phyloP scores from a whole-genome alignment of 2,113 vertebrate genomes.

The Puma concolor region DNA sequence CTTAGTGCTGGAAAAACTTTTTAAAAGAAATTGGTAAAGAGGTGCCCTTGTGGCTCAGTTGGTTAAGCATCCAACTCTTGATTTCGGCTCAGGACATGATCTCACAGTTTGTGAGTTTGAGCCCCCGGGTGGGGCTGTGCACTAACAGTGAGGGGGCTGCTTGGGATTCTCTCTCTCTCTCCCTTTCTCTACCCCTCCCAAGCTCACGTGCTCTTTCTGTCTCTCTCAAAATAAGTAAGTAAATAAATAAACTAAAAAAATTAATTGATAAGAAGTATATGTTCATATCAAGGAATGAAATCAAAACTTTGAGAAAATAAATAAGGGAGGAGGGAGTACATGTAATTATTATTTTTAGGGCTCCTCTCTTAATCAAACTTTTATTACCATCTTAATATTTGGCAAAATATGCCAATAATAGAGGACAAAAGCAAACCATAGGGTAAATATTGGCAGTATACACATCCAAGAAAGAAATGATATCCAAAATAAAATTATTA shows the following conservation, averaged over 20 bases:
- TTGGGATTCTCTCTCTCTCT: too few relatives aligned
- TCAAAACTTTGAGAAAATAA: background rate
- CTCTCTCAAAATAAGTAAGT: too few relatives aligned
- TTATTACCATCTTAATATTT: slow-evolving; percentile 2
- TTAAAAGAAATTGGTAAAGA: background rate
- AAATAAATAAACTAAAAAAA: background rate
- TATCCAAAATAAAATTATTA: background rate
- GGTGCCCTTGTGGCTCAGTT: too few relatives aligned
- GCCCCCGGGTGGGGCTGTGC: too few relatives aligned
- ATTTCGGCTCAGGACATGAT: too few relatives aligned
- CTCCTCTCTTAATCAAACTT: background rate
- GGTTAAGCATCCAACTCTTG: too few relatives aligned
- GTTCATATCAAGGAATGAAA: background rate
- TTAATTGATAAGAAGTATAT: background rate
- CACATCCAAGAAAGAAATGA: background rate
- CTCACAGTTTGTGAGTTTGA: too few relatives aligned
- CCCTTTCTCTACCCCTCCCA: too few relatives aligned
- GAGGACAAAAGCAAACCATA: background rate
- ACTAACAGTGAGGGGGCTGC: too few relatives aligned
- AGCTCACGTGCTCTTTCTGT: too few relatives aligned
- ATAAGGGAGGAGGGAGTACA: background rate
- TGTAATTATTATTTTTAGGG: background rate
- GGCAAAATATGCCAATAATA: background rate
- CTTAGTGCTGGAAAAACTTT: background rate
- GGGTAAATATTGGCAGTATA: background rate